Evolutionary conservation across 2,113 vertebrate genomes (phyloP).

Genomic region (Menura novaehollandiae): DNA sequence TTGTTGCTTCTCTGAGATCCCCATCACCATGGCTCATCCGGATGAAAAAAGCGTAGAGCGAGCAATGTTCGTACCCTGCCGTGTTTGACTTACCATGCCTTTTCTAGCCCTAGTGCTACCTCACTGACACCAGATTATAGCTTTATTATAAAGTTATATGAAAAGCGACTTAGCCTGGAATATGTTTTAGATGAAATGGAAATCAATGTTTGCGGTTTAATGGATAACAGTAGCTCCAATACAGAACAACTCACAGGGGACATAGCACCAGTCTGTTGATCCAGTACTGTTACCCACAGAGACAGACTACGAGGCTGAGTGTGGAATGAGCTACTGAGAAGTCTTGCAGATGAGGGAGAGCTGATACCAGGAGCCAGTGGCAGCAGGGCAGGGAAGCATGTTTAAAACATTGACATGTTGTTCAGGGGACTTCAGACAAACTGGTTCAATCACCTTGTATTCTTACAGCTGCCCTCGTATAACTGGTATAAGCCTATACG

Average conservation of each 20-base stretch:
- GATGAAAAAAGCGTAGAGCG: not conserved
- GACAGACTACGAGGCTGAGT: not conserved
- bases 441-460: not conserved
- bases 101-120: not conserved
- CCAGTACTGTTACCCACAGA: not conserved
- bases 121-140: not conserved
- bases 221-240: not conserved
- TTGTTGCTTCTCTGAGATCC: not conserved
- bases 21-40: not conserved
- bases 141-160: not conserved
- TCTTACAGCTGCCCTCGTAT: not conserved
- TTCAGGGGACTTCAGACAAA: not conserved
- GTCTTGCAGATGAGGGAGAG: not conserved
- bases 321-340: not conserved
- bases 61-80: rapidly evolving
- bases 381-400: not conserved
- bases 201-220: not conserved
- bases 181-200: not conserved
- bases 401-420: not conserved
- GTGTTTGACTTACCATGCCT: not conserved
- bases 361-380: not conserved
- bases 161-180: not conserved
- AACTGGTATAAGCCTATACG: not conserved
- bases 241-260: not conserved
- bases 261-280: not conserved